Evolutionary conservation across 1,140 invertebrate species (phyloP).

Genomic region (Temnothorax nylanderi): DNA sequence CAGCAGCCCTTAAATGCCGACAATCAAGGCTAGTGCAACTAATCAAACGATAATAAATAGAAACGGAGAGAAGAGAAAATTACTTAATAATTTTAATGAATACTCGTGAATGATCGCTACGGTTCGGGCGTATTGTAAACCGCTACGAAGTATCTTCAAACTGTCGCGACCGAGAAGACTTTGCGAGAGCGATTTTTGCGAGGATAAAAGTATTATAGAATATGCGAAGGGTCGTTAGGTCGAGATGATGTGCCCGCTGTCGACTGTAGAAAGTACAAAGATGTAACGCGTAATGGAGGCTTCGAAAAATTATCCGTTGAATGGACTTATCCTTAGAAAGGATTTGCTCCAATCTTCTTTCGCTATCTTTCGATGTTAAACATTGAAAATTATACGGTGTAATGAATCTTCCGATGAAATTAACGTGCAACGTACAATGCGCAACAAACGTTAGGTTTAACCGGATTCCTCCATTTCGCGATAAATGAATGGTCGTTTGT

Average conservation of each 20-base stretch:
- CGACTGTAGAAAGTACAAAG: slow-evolving; percentile 73
- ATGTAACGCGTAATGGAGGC: slow-evolving; percentile 50
- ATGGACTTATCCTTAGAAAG: not conserved
- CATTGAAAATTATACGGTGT: slow-evolving; percentile 8
- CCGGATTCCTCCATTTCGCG: slow-evolving; percentile 44
- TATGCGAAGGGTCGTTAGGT: slow-evolving; percentile 56
- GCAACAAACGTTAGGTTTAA: not conserved
- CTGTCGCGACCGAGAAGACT: not conserved
- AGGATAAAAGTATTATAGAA: slow-evolving; percentile 38
- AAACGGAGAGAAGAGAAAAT: slow-evolving; percentile 72
- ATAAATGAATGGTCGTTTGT: slow-evolving; percentile 37
- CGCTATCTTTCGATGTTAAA: not conserved
- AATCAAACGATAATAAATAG: slow-evolving; percentile 85
- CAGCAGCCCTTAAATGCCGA: slow-evolving; percentile 85
- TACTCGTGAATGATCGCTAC: slow-evolving; percentile 65
- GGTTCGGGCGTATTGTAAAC: slow-evolving; percentile 47
- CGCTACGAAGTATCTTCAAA: slow-evolving; percentile 29
- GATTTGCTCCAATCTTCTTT: not conserved
- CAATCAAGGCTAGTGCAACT: slow-evolving; percentile 86
- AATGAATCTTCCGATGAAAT: slow-evolving; percentile 28
- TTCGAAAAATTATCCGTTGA: slow-evolving; percentile 1
- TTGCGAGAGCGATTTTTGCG: slow-evolving; percentile 42
- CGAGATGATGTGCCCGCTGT: slow-evolving; percentile 68
- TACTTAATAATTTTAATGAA: slow-evolving; percentile 74
- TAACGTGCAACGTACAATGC: slow-evolving; percentile 13